Conservation (phyloP, 2,797 vertebrate species). For the Xenentodon cancila region DNA sequence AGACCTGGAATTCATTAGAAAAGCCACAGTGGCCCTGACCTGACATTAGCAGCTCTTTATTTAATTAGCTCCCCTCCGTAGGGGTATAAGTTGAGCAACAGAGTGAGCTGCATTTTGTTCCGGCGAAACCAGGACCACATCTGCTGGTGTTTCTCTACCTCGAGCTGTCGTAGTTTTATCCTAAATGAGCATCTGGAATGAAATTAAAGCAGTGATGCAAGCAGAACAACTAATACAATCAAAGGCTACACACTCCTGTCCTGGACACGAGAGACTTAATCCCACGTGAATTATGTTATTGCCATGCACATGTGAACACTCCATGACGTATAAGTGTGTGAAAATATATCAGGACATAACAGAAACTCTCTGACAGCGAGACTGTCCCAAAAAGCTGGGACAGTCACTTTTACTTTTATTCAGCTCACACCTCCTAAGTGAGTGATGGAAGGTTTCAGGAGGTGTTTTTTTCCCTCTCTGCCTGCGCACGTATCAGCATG, state of each 20-base stretch:
- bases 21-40: constrained; percentile 72
- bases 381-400: no score
- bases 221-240: background rate
- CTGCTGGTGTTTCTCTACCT: background rate
- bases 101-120: constrained; percentile 54
- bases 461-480: no score
- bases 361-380: no score
- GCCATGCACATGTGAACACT: no score
- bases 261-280: no score
- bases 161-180: background rate
- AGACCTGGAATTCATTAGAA: constrained; percentile 81
- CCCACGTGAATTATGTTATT: no score
- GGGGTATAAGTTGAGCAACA: constrained; percentile 50
- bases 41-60: constrained; percentile 83
- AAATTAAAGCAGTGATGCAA: background rate
- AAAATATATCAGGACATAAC: no score
- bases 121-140: constrained; percentile 67
- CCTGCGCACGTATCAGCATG: no score
- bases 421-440: no score
- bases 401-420: no score
- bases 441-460: no score
- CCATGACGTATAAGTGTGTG: no score
- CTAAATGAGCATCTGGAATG: background rate
- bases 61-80: constrained; percentile 83
- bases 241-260: background rate